Conservation (phyloP, 2,797 vertebrate species). For the Rhinella marina region DNA sequence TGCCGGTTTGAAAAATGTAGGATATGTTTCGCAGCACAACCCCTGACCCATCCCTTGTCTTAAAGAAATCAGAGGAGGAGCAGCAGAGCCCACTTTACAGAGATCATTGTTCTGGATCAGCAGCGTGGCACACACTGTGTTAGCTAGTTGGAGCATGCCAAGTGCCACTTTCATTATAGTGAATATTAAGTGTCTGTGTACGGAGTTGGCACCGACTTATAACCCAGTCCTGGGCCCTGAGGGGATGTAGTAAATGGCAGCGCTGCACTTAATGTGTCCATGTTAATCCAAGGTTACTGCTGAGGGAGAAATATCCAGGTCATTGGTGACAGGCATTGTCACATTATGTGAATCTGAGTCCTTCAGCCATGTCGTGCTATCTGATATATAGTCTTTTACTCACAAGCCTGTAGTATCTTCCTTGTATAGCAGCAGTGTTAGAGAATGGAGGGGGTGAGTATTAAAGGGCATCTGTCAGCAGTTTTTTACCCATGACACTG, state of each 20-base stretch:
- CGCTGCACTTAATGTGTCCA: neutral
- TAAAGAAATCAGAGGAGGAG: neutral
- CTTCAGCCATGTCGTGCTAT: neutral
- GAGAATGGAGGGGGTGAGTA: too few species aligned
- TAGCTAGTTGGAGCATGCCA: neutral
- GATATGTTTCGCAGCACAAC: too few species aligned
- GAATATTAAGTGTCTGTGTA: neutral
- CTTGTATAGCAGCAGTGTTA: neutral
- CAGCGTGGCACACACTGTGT: neutral
- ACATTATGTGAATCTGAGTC: slow-evolving; percentile 2
- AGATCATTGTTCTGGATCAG: neutral
- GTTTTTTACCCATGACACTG: too few species aligned
- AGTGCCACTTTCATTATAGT: neutral
- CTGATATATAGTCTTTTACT: neutral
- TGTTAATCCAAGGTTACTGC: neutral
- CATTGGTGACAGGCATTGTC: slow-evolving; percentile 29
- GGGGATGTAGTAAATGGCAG: neutral
- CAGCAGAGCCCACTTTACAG: neutral
- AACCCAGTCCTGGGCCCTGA: neutral
- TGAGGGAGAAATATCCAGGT: slow-evolving; percentile 1
- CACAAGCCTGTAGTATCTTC: neutral
- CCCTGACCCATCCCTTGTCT: neutral
- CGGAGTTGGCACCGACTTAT: neutral
- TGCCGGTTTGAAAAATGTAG: too few species aligned
- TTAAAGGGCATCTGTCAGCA: too few species aligned